Percentiles rank a stretch among this genome's conserved stretches.
These are phyloP conservation scores for Nomada lathburiana DNA, from an alignment of 2,888 invertebrate species.

Conservation along the genomic window DNA sequence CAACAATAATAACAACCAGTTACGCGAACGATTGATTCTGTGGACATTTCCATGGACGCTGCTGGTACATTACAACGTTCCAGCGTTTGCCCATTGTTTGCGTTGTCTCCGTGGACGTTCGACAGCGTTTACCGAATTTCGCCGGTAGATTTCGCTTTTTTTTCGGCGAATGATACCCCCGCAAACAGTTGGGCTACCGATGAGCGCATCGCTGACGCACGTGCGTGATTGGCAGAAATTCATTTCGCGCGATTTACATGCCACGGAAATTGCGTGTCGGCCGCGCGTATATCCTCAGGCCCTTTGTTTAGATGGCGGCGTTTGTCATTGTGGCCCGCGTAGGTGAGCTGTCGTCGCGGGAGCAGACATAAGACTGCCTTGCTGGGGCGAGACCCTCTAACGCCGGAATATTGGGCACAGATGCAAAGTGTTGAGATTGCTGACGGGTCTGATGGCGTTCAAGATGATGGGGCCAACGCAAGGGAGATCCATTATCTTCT, in stretches of 20 bases:
- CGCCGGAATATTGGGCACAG: conserved; percentile 78
- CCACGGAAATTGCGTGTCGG: conserved; percentile 76
- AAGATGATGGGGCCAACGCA: conserved; percentile 39
- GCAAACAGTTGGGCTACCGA: conserved; percentile 11
- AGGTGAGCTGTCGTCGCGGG: conserved; percentile 59
- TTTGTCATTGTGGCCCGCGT: conserved; percentile 72
- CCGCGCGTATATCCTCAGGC: conserved; percentile 59
- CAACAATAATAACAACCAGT: background rate
- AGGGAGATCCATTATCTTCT: background rate
- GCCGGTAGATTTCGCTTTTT: conserved; percentile 12
- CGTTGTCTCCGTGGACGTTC: conserved; percentile 11
- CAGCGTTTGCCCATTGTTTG: conserved; percentile 2
- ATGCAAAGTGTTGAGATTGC: conserved; percentile 76
- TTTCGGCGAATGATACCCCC: conserved; percentile 29
- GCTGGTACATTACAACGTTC: background rate
- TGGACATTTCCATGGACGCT: background rate
- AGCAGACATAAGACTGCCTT: conserved; percentile 58
- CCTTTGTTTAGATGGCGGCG: conserved; percentile 76
- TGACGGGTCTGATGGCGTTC: conserved; percentile 73
- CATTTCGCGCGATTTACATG: conserved; percentile 77
- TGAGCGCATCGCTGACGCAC: conserved; percentile 60
- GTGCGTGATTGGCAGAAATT: conserved; percentile 78
- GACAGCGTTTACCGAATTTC: background rate
- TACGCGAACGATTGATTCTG: background rate
- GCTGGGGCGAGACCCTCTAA: conserved; percentile 37